phyloP scores from a whole-genome alignment of 1,140 invertebrate species.

The Macrocentrus cingulum region DNA sequence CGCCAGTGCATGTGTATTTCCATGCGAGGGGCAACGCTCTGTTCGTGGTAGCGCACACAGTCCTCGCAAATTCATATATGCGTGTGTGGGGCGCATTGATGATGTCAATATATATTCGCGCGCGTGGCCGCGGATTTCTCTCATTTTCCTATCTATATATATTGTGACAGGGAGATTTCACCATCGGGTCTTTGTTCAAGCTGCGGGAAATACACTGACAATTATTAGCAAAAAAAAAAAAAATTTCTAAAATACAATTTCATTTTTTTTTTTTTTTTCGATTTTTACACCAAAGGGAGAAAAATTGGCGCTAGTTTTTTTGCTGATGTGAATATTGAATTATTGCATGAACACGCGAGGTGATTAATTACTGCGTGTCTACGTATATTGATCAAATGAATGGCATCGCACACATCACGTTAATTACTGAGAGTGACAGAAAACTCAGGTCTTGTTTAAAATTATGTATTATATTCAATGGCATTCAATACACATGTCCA shows the following conservation, averaged over 20 bases:
- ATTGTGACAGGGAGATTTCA: conserved; percentile 26
- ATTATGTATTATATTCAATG: too few relatives aligned
- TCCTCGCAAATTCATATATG: background rate
- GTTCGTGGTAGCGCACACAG: conserved; percentile 1
- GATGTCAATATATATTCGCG: conserved; percentile 16
- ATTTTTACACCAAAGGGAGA: background rate
- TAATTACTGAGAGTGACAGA: too few relatives aligned
- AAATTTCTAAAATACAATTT: too few relatives aligned
- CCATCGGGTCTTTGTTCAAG: conserved; percentile 9
- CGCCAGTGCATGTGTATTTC: background rate
- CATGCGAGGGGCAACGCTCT: conserved; percentile 42
- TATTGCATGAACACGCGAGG: background rate
- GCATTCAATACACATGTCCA: too few relatives aligned
- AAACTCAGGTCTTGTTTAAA: too few relatives aligned
- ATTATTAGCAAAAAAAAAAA: too few relatives aligned
- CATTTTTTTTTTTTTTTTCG: conserved; percentile 4
- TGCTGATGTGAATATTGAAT: conserved; percentile 3
- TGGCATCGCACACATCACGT: too few relatives aligned
- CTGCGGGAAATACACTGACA: too few relatives aligned
- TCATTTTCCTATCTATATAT: conserved; percentile 17
- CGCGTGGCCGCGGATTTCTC: conserved; percentile 23
- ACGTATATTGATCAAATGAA: background rate
- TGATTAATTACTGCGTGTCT: background rate
- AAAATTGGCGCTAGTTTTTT: background rate
- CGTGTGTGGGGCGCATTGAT: background rate